Evolutionary conservation across 1,140 invertebrate species (phyloP).

Genomic region (Brachystomella parvula): DNA sequence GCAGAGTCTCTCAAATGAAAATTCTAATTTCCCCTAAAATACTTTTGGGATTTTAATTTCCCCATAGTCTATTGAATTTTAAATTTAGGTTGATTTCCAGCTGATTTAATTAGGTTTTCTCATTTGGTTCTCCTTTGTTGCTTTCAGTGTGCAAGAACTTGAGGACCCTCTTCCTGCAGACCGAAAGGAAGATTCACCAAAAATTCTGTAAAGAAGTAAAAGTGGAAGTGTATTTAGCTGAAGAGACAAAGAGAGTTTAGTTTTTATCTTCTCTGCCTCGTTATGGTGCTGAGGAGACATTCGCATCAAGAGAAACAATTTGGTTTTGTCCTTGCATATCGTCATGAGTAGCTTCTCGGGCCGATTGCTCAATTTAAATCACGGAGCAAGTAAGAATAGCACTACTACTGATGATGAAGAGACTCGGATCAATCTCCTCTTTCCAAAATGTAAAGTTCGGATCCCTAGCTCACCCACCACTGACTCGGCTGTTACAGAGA

Average conservation of each 20-base stretch:
- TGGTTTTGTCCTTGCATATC: constrained; percentile 2
- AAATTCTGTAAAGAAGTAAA: neutral
- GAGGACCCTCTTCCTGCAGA: too few relatives aligned
- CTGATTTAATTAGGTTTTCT: neutral
- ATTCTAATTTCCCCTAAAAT: constrained; percentile 2
- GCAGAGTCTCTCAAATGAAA: too few relatives aligned
- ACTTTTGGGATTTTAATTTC: neutral
- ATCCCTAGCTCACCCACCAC: constrained; percentile 30
- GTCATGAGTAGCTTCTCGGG: constrained; percentile 46
- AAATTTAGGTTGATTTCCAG: neutral
- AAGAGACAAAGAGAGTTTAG: neutral
- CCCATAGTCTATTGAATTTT: neutral
- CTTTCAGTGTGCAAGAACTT: too few relatives aligned
- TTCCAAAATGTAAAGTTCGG: constrained; percentile 68
- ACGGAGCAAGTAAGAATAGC: constrained; percentile 36
- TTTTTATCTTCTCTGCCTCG: neutral
- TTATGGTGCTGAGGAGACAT: neutral
- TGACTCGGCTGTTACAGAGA: too few relatives aligned
- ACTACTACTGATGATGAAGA: constrained; percentile 55
- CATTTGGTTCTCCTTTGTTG: constrained; percentile 1
- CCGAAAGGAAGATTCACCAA: neutral
- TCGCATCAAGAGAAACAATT: neutral
- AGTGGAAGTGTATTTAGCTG: neutral
- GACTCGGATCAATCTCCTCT: constrained; percentile 59
- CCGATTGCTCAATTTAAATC: constrained; percentile 40